Base-by-base conservation (phyloP, 2,113 vertebrate genomes). In the Turdus rufiventris region DNA sequence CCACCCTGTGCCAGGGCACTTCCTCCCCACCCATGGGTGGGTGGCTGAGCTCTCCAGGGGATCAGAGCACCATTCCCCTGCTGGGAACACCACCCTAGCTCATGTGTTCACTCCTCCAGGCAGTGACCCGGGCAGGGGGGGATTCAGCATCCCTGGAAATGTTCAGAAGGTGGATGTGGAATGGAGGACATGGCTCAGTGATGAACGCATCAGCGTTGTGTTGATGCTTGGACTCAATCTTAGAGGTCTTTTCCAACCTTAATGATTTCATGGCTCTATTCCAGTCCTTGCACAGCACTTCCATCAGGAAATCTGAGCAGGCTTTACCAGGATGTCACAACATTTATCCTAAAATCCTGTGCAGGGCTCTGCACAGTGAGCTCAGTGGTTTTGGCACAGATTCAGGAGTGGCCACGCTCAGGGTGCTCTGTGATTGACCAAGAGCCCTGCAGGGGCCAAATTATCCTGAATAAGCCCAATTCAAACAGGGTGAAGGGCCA, bases 21-120 rank as follows among this genome's bases (percentile, higher is more conserved):
- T 34, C 57, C 47, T 5, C 23, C 1, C 33, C 5, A 26, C 33
- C 38, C 65, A 0, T 0, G 12, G 8, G 38, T 2, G 18, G 3
- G 14, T 6, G 47, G n/a, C 73, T 71, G 83, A 70, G 60, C 61
- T 57, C 28, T 20, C 17, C 67, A 9, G 25, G 26, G 31, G 3
- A 13, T 12, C 8, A 3, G 19, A 21, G 50, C 28, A 18, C 18
- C 12, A 0, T 21, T 70, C 28, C 43, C 36, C 21, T 38, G 60
- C 58, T 50, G 58, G 5, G 17, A 12, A 60, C 28, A 6, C 29
- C 12, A 12, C 28, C 56, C 42, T 26, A 0, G 12, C 17, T 9
- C 24, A 16, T 2, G 18, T 28, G 23, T 33, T 36, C 84, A 8
- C 38, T 33, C 12, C n/a, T 14, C 12, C 11, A 60, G n/a, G 48